Conservation (phyloP, 2,888 invertebrate genomes). For the Aspidiotus destructor region DNA sequence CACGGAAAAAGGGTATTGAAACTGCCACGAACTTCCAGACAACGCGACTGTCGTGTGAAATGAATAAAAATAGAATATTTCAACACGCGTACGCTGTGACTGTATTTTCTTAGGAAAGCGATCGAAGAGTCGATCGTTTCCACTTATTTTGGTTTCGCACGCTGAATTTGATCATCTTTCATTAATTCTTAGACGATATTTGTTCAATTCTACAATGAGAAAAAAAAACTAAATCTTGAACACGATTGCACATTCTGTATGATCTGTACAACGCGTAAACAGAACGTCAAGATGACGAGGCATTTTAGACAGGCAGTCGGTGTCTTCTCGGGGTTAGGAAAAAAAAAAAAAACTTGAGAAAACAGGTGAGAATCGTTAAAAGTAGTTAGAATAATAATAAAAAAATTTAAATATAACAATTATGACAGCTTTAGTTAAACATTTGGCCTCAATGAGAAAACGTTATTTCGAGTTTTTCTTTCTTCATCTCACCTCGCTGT, state of each 20-base stretch:
- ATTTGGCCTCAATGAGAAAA: constrained; percentile 27
- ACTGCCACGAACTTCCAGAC: constrained; percentile 21
- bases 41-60: constrained; percentile 12
- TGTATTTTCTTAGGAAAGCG: constrained; percentile 4
- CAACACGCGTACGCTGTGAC: constrained; percentile 6
- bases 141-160: too few relatives aligned
- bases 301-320: constrained; percentile 11
- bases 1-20: constrained; percentile 26
- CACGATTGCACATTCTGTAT: neutral
- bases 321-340: constrained; percentile 4
- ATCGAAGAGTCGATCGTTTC: neutral
- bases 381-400: constrained; percentile 30
- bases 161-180: too few relatives aligned
- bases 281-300: constrained; percentile 18
- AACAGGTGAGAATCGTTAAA: constrained; percentile 33
- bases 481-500: constrained; percentile 3
- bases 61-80: constrained; percentile 20
- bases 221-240: neutral
- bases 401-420: constrained; percentile 32
- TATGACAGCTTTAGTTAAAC: constrained; percentile 30
- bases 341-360: constrained; percentile 21
- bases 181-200: too few relatives aligned
- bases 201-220: too few relatives aligned
- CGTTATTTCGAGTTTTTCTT: constrained; percentile 15
- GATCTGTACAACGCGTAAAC: constrained; percentile 20